Conservation (phyloP, 2,797 vertebrate genomes). For the Parauchenoglanis punctatus region DNA sequence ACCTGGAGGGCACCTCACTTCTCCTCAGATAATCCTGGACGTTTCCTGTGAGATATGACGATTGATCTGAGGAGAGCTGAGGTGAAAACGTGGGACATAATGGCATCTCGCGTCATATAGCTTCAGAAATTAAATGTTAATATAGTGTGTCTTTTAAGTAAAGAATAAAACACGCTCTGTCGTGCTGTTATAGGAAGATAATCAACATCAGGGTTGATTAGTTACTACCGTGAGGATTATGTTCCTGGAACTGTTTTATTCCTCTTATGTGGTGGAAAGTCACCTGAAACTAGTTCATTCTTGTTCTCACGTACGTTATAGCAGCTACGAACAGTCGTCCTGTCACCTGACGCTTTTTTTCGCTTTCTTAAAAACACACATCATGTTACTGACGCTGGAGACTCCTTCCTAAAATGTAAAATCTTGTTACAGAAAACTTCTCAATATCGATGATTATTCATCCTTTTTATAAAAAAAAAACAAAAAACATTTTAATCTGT, state of each 20-base stretch:
- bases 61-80: slow-evolving; percentile 26
- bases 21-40: slow-evolving; percentile 35
- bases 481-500: background rate
- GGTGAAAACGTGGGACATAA: background rate
- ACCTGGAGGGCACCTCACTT: slow-evolving; percentile 31
- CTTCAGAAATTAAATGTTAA: background rate
- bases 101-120: too few relatives aligned
- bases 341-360: background rate
- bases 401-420: background rate
- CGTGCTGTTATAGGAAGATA: background rate
- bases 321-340: background rate
- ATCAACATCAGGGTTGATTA: too few relatives aligned
- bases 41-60: slow-evolving; percentile 30
- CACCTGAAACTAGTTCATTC: background rate
- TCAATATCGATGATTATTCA: background rate
- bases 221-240: background rate
- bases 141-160: background rate
- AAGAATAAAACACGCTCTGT: background rate
- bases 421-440: background rate
- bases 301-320: background rate
- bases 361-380: background rate
- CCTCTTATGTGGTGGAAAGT: too few relatives aligned
- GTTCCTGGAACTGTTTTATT: background rate
- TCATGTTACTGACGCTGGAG: background rate
- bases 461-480: background rate